Evolutionary conservation across 2,113 vertebrate genomes (phyloP), one percentile per base, ranked within the genome.

Genomic region (Nipponia nippon): DNA sequence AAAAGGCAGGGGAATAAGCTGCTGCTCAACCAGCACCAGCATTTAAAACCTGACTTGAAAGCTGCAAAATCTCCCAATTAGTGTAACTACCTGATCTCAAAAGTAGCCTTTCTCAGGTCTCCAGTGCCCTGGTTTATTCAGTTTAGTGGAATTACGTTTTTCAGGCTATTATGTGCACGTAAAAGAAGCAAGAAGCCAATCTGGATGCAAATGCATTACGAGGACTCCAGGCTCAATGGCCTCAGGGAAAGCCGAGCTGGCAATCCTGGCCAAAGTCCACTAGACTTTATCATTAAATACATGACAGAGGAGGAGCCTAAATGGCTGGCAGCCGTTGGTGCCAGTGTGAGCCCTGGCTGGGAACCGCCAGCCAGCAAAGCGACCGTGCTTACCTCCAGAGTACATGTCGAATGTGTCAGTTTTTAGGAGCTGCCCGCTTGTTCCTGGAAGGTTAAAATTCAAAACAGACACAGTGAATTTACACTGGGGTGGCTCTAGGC

Each of bases 321-420:
- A 22, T 2, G 50, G 49, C 12, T 0, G 4, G 29, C 49, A 72
- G 66, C 50, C 47, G 32, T n/a, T 63, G 46, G 50, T 16, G 30
- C 59, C 5, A 3, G 14, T 46, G 59, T 17, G 65, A 89, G 69
- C 46, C 67, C 76, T n/a, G 87, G 27, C n/a, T 73, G 89, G 36
- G 69, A 89, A 3, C 6, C 1, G 4, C 21, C 8, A 18, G 26
- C 61, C 81, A 36, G 47, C 70, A 32, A 63, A 73, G 42, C 1
- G 6, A 7, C 20, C 0, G 4, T 1, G 5, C 90, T 94, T 73
- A 96, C 92, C 95, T 97, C 97, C 98, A 2, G 81, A 76, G 77
- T 97, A 97, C 97, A 98, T 98, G 91, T 99, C 97, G 0, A 99
- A 98, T 13, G 2, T 13, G 7, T 11, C 65, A 2, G 16, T 83